Conservation (phyloP, 2,797 vertebrate species). For the Argyrosomus regius region DNA sequence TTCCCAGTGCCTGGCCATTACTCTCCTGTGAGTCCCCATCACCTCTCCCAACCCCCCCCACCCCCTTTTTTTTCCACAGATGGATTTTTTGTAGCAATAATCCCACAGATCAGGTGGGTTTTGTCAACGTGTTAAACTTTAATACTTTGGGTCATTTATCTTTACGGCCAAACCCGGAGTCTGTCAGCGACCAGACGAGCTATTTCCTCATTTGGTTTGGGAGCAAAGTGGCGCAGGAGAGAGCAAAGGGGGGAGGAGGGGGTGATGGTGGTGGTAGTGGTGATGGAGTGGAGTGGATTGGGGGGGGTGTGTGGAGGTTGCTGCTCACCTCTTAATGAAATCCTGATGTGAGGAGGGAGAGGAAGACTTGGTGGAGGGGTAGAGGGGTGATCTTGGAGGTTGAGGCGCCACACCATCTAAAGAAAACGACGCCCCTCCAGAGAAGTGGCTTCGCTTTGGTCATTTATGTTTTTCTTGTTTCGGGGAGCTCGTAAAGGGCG, state of each 20-base stretch:
- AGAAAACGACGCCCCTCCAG: conserved; percentile 64
- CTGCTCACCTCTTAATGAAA: conserved; percentile 79
- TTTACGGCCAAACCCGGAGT: conserved; percentile 83
- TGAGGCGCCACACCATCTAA: conserved; percentile 66
- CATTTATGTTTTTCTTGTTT: conserved; percentile 60
- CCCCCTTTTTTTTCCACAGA: conserved; percentile 66
- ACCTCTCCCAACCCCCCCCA: conserved; percentile 17
- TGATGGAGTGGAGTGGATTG: conserved; percentile 66
- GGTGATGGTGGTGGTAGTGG: conserved; percentile 41
- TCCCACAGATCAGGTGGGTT: conserved; percentile 89
- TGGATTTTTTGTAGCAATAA: conserved; percentile 87
- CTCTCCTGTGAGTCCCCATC: conserved; percentile 75
- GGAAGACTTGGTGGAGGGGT: conserved; percentile 63
- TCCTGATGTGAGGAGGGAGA: conserved; percentile 78
- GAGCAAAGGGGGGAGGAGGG: conserved; percentile 30
- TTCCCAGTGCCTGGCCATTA: conserved; percentile 74
- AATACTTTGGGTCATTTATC: conserved; percentile 90
- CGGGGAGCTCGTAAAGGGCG: conserved; percentile 56
- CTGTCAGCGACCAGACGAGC: conserved; percentile 92
- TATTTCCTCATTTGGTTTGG: conserved; percentile 89
- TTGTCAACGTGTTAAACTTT: conserved; percentile 90
- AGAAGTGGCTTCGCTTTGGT: conserved; percentile 72
- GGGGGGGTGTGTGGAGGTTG: not conserved
- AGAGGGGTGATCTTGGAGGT: conserved; percentile 64
- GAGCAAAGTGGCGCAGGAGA: conserved; percentile 81